Evolutionary conservation across 2,888 invertebrate species (phyloP), one percentile per base, ranked within the genome.

Genomic region (Eilema caniola): DNA sequence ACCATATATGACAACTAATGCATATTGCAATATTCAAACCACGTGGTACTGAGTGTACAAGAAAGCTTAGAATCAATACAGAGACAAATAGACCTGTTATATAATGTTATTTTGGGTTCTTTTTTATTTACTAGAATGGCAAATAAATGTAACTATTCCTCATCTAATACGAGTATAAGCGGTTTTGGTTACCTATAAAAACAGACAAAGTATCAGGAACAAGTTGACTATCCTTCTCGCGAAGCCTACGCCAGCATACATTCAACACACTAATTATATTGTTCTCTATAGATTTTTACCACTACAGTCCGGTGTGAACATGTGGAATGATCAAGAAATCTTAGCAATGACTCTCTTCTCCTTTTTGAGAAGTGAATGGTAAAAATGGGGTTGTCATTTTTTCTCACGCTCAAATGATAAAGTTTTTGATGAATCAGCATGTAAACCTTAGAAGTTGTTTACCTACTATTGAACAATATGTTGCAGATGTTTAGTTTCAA

Each of bases 1-100:
- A 70, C 16, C 33, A 7, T 65, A 56, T 66, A 64, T 64, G 60
- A 23, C 37, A 69, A 24, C 37, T 53, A 53, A 53, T 53, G 53
- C 53, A 53, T 53, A n/a, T 53, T n/a, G n/a, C n/a, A 53, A n/a
- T 59, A 20, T 59, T 41, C 7, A 60, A 24, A 24, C 28, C 5
- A 47, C 20, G 28, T 53, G n/a, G 53, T 53, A 28, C 14, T 64
- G 14, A 7, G 12, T 8, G 11, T 23, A n/a, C 64, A 53, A 53
- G n/a, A 53, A 53, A 31, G 64, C n/a, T 53, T 47, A n/a, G n/a
- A 28, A 41, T n/a, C 11, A 14, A 14, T 28, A 28, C n/a, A 12
- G 24, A 24, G 11, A 24, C n/a, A 53, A 53, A 53, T n/a, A n/a
- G n/a, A 53, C n/a, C 7, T 4, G 53, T 53, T 53, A 10, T 53